These are phyloP conservation scores for Phrynosoma platyrhinos DNA, from an alignment of 2,113 vertebrate genomes.

Conservation along the genomic window DNA sequence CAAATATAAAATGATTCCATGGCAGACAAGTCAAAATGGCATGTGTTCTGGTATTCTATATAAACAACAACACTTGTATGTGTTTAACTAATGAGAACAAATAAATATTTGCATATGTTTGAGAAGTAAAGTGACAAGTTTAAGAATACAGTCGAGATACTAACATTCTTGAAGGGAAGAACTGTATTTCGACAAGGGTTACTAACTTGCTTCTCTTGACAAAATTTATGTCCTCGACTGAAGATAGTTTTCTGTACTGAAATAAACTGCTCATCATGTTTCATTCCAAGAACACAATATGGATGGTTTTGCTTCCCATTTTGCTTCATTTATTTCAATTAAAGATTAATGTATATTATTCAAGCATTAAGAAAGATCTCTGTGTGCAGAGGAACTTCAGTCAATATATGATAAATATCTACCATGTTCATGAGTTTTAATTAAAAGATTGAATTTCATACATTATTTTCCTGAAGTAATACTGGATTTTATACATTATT, in stretches of 20 bases:
- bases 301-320: constrained; percentile 31
- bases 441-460: constrained; percentile 30
- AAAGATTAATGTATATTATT: neutral
- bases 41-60: too few species aligned
- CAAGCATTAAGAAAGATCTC: constrained; percentile 25
- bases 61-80: too few species aligned
- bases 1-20: too few species aligned
- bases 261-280: neutral
- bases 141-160: too few species aligned
- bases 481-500: constrained; percentile 15
- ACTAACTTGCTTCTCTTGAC: neutral
- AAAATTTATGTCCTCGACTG: neutral
- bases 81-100: too few species aligned
- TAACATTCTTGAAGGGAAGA: too few species aligned
- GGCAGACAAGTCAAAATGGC: too few species aligned
- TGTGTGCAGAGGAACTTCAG: constrained; percentile 9
- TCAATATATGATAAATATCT: constrained; percentile 15
- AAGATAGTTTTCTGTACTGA: neutral
- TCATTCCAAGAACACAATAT: constrained; percentile 19
- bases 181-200: neutral
- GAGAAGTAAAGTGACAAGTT: too few species aligned
- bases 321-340: constrained; percentile 47
- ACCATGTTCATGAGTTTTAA: constrained; percentile 42
- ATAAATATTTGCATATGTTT: too few species aligned
- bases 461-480: constrained; percentile 21